Evolutionary conservation across 2,797 vertebrate genomes (phyloP), one percentile per base, ranked within the genome.

Genomic region (Myoxocephalus aenaeus): DNA sequence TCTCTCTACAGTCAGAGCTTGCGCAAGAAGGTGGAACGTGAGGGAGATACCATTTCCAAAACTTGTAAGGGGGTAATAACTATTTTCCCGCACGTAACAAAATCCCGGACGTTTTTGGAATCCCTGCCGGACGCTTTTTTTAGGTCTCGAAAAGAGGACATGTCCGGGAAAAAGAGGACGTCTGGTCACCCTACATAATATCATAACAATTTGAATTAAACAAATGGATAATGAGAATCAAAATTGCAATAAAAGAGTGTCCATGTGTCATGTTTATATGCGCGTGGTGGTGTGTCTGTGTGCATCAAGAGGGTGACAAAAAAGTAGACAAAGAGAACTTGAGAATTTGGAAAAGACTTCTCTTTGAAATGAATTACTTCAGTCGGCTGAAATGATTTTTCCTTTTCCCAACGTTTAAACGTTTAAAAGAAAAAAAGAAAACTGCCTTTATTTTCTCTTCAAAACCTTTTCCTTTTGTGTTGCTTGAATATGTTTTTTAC

Each of bases 401-500:
- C 51, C n/a, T 3, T 62, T 42, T 48, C 48, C 32, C 25, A 42
- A 46, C 1, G 10, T 68, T 70, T 36, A 17, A 9, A 50, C 3
- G 46, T 20, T 59, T 59, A 27, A 61, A 50, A 53, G 32, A 61
- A 58, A 34, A 34, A 58, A 50, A 57, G 2, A 51, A 58, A 64
- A 15, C 27, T 48, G 61, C 5, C 25, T 38, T 48, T 12, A 46
- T 8, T 53, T 29, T 32, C 51, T 72, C 69, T 34, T 38, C 9
- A 57, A 54, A 66, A 42, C 14, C n/a, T 56, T 56, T 63, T 48
- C n/a, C 18, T 57, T 57, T 65, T 63, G 61, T 67, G 44, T 44
- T 12, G 12, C 22, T 65, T 46, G 42, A 65, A 74, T 56, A 40
- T 36, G 3, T 79, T 83, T 81, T 80, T 62, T 29, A 64, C 12